Evolutionary conservation across 2,888 invertebrate genomes (phyloP), one percentile per base, ranked within the genome.

Genomic region (Ischnus inquisitorius): DNA sequence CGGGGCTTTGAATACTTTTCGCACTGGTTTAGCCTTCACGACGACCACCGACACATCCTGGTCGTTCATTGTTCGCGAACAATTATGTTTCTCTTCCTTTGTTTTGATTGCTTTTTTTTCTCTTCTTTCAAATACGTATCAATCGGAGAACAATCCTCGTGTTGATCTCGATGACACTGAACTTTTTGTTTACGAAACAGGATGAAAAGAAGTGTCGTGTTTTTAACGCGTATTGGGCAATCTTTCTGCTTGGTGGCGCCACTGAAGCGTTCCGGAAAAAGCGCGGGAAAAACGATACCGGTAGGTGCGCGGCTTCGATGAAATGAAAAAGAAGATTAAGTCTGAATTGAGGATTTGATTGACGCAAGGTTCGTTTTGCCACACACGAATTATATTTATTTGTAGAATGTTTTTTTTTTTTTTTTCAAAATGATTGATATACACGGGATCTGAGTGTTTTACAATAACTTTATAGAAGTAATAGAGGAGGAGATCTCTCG

Each of bases 1-100:
- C 75, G 95, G 95, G 0, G 97, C 96, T 93, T 97, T 97, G 90
- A 97, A 97, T 60, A 97, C 95, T 94, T 97, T 97, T 85, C 97
- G 95, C 88, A 95, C 95, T 14, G 97, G 96, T 93, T 97, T 97
- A 2, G 97, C 97, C 84, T 96, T 96, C 3, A 97, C 95, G 8
- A 97, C 96, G 1, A 97, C 91, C 19, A 89, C 94, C 12, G 95
- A 95, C 75, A 94, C 94, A 0, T 94, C 88, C 71, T 89, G 88
- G 14, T 91, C 89, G 28, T 67, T 86, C 90, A 90, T 91, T 82
- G 76, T 83, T 72, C 8, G 6, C 8, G 64, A n/a, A n/a, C 39
- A 16, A 2, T 67, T 39, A 39, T 60, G 34, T 39, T 43, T 46
- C 2, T 25, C 39, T 12, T 41, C n/a, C n/a, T n/a, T n/a, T n/a